Percentiles rank a stretch among this genome's conserved stretches.
Evolutionary conservation across 2,888 invertebrate genomes (phyloP).

Genomic region (Ectropis crepuscularia): DNA sequence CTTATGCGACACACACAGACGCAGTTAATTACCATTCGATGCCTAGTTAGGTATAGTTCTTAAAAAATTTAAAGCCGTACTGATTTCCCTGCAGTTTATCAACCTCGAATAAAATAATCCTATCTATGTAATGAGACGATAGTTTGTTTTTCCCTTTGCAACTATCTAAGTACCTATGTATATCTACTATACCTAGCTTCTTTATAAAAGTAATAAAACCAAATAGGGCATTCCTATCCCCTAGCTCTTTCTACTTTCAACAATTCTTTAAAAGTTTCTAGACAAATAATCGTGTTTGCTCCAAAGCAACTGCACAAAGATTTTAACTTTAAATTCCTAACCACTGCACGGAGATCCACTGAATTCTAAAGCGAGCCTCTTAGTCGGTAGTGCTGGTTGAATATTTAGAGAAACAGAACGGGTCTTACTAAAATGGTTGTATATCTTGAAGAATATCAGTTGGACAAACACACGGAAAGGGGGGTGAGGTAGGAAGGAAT

Average conservation of each 20-base stretch:
- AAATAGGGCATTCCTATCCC: constrained; percentile 57
- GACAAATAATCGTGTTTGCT: constrained; percentile 71
- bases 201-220: constrained; percentile 34
- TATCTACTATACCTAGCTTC: constrained; percentile 30
- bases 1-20: no score
- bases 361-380: constrained; percentile 47
- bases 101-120: no score
- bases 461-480: constrained; percentile 69
- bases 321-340: constrained; percentile 59
- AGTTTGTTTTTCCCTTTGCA: no score
- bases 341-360: constrained; percentile 57
- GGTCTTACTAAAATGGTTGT: constrained; percentile 61
- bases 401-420: constrained; percentile 43
- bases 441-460: constrained; percentile 77
- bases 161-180: no score
- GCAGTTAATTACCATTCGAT: no score
- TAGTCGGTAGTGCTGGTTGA: constrained; percentile 37
- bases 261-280: constrained; percentile 72
- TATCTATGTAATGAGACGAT: no score
- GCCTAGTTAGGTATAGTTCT: no score
- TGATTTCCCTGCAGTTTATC: no score
- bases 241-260: constrained; percentile 51
- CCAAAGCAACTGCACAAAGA: constrained; percentile 64
- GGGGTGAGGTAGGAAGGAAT: constrained; percentile 49
- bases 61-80: no score